A percentile compares a stretch with the other conserved stretches of the same genome.
Conservation (phyloP, 2,113 vertebrate genomes). For the Garra rufa region DNA sequence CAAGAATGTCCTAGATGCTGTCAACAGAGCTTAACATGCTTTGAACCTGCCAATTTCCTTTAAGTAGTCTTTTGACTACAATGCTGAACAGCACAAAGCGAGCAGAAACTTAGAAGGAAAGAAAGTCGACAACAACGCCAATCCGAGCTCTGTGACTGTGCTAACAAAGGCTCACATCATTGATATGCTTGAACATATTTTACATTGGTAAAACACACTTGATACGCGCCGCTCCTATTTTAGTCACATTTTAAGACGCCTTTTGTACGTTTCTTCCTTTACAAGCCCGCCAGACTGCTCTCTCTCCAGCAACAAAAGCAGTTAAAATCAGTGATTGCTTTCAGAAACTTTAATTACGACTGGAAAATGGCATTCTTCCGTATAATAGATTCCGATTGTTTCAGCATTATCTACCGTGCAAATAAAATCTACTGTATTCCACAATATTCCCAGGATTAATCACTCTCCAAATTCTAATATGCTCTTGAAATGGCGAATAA, state of each 20-base stretch:
- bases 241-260: constrained; percentile 72
- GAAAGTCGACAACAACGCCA: constrained; percentile 57
- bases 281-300: constrained; percentile 77
- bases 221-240: constrained; percentile 75
- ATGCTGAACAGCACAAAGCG: not conserved
- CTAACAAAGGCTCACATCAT: constrained; percentile 78
- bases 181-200: constrained; percentile 72
- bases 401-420: constrained; percentile 91
- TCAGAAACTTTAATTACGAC: constrained; percentile 96
- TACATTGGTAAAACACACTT: constrained; percentile 52
- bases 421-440: constrained; percentile 96
- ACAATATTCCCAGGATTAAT: constrained; percentile 96
- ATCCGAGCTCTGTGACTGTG: constrained; percentile 67
- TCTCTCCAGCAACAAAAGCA: constrained; percentile 89
- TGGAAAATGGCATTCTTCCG: constrained; percentile 94
- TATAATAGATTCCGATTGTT: constrained; percentile 98
- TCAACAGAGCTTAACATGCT: not conserved
- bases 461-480: constrained; percentile 97
- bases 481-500: constrained; percentile 95
- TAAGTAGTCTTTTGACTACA: not conserved
- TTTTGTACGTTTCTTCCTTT: constrained; percentile 76
- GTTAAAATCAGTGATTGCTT: constrained; percentile 92
- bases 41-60: not conserved
- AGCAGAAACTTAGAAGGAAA: constrained; percentile 23
- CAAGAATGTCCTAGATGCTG: not conserved